Evolutionary conservation across 2,113 vertebrate genomes (phyloP).

Genomic region (Condylura cristata): DNA sequence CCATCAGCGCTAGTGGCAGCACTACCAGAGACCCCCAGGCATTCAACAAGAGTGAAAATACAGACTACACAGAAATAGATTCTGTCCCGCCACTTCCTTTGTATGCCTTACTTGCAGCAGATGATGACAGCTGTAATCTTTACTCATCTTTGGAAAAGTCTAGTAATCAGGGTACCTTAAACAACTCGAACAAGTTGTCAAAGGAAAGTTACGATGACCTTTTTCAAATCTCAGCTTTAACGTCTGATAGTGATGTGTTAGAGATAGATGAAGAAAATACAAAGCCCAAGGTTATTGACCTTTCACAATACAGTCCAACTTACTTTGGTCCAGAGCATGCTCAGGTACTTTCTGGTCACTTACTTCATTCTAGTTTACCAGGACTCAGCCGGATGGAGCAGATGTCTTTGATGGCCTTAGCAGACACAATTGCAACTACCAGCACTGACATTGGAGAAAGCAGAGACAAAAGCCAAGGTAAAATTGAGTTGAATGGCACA

Average conservation of each 20-base stretch:
- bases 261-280: constrained; percentile 88
- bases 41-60: constrained; percentile 91
- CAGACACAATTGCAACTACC: constrained; percentile 96
- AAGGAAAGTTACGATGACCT: constrained; percentile 94
- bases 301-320: constrained; percentile 95
- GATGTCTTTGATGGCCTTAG: constrained; percentile 98
- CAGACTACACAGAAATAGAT: constrained; percentile 97
- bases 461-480: constrained; percentile 94
- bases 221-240: constrained; percentile 87
- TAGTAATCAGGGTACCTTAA: constrained; percentile 84
- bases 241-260: constrained; percentile 84
- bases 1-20: constrained; percentile 96
- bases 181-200: constrained; percentile 86
- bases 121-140: constrained; percentile 88
- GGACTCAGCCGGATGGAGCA: constrained; percentile 97
- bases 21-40: constrained; percentile 93
- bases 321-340: constrained; percentile 97
- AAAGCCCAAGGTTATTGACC: constrained; percentile 92
- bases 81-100: constrained; percentile 96
- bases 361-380: constrained; percentile 96
- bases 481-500: constrained; percentile 20
- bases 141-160: constrained; percentile 87
- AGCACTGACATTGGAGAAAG: constrained; percentile 96
- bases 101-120: constrained; percentile 95
- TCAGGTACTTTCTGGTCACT: constrained; percentile 95